phyloP scores from a whole-genome alignment of 2,113 vertebrate species.

The Piliocolobus tephrosceles region DNA sequence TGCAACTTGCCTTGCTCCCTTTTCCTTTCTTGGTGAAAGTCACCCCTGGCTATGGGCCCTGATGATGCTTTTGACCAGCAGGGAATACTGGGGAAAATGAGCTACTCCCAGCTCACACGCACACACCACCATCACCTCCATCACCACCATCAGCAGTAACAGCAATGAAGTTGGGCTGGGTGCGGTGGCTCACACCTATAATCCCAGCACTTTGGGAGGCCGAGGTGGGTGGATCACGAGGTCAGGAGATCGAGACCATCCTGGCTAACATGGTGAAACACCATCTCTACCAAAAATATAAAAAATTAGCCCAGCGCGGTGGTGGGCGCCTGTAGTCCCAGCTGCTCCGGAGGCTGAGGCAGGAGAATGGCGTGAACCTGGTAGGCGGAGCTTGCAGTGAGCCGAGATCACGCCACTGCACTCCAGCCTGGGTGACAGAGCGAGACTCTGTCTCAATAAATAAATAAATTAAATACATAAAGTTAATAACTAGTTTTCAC shows the following conservation, averaged over 20 bases:
- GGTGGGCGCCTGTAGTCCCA: too few species aligned
- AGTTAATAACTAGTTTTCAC: not conserved
- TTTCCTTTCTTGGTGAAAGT: not conserved
- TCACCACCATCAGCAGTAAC: not conserved
- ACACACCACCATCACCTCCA: not conserved
- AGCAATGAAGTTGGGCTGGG: not conserved
- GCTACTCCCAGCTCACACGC: not conserved
- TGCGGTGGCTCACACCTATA: rapidly evolving
- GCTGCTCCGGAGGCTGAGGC: too few species aligned
- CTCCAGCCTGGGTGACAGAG: too few species aligned
- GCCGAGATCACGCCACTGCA: too few species aligned
- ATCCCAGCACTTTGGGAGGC: too few species aligned
- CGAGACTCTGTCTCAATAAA: too few species aligned
- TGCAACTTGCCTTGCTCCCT: not conserved
- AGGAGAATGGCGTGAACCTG: too few species aligned
- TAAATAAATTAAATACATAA: not conserved
- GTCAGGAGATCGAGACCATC: too few species aligned
- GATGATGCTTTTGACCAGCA: not conserved
- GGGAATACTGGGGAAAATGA: not conserved
- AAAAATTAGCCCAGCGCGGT: too few species aligned
- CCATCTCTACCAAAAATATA: too few species aligned
- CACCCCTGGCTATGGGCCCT: not conserved
- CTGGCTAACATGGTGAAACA: too few species aligned
- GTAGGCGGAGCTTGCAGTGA: too few species aligned
- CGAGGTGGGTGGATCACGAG: rapidly evolving